Evolutionary conservation across 1,140 invertebrate genomes (phyloP).

Genomic region (Brachionus rotundiformis): DNA sequence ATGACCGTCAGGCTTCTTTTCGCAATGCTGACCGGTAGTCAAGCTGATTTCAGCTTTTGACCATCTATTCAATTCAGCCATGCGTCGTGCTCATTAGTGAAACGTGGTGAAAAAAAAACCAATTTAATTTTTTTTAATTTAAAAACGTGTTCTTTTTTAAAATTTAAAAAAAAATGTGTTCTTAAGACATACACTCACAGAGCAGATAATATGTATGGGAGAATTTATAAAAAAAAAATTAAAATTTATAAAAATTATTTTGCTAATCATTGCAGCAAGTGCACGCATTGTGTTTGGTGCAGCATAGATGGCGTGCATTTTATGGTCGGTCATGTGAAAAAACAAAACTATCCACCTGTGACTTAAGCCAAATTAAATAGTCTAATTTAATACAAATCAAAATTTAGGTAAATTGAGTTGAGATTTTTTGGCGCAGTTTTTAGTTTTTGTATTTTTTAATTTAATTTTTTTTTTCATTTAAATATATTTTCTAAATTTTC

Average conservation of each 20-base stretch:
- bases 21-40: neutral
- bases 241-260: no score
- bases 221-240: neutral
- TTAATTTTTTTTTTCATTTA: neutral
- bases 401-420: neutral
- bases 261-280: no score
- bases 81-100: neutral
- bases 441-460: neutral
- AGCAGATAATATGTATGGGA: constrained; percentile 3
- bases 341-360: neutral
- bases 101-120: neutral
- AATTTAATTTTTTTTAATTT: neutral
- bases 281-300: neutral
- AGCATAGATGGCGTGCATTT: neutral
- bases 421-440: neutral
- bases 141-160: neutral
- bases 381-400: no score
- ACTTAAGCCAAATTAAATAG: no score
- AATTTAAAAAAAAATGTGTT: neutral
- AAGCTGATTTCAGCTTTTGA: neutral
- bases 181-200: neutral
- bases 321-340: neutral
- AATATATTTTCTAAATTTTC: neutral
- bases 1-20: neutral
- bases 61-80: neutral